Percentiles rank a stretch among this genome's conserved stretches.
Conservation (phyloP, 2,113 vertebrate species). For the human (Homo sapiens) region GRCh38 chr18:28742501-28743000, state of each 20-base stretch:
- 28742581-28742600: not conserved
- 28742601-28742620: not conserved
- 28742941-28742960: not conserved
- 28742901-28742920: not conserved
- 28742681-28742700: not conserved
- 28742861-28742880: not conserved
- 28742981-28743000: not conserved
- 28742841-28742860: not conserved
- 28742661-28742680: not conserved
- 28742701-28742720: not conserved
- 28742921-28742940: not conserved
- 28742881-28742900: not conserved
- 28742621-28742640: not conserved
- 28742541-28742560: fast-evolving
- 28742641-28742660: not conserved
- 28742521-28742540: not conserved
- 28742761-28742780: not conserved
- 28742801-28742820: not conserved
- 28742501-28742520: not conserved
- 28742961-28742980: not conserved
- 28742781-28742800: not conserved
- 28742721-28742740: not conserved
- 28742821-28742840: not conserved
- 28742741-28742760: not conserved
- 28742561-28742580: not conserved